Evolutionary conservation across 1,140 invertebrate species (phyloP), one percentile per base, ranked within the genome.

Genomic region (Anoplophora glabripennis): DNA sequence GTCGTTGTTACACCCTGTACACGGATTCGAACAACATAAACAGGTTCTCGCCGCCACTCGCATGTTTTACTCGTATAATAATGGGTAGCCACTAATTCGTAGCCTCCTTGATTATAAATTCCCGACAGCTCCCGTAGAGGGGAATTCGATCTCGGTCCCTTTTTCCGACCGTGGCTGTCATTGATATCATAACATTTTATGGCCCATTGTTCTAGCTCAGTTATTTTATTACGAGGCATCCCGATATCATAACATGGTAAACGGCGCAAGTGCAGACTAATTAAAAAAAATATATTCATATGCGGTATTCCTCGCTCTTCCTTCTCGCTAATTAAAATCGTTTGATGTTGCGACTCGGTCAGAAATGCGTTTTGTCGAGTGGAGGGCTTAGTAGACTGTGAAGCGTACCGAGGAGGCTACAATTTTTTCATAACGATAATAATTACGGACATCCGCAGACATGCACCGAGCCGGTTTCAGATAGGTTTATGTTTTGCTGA

Each of bases 101-200:
- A 28, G 21, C 21, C 21, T 28, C 11, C 10, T 15, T 44, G 52
- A 60, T 60, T 60, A 60, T 55, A 55, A 60, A 60, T 60, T 60
- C 58, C 33, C 52, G 45, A 47, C 58, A 15, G 36, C 44, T 54
- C 51, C 40, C 44, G 21, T n/a, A 38, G 45, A 55, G 34, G 36
- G 44, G 58, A 54, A 60, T 60, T 52, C 53, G 52, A 55, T 21
- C 14, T 47, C 44, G 33, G 41, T 51, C 58, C 21, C 58, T 53
- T 60, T 60, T 60, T 56, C 46, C 52, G 48, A 37, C 21, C 36
- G 9, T 28, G 18, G 9, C 53, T 56, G 53, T 55, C 58, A 60
- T 35, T 55, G 58, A 55, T 60, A 60, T 60, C 58, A 63, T 62
- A 62, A 63, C 61, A 62, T 66, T 66, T 66, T 66, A 66, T 66